phyloP scores from a whole-genome alignment of 64 coral and sea anemone genomes.

The Pocillopora verrucosa region DNA sequence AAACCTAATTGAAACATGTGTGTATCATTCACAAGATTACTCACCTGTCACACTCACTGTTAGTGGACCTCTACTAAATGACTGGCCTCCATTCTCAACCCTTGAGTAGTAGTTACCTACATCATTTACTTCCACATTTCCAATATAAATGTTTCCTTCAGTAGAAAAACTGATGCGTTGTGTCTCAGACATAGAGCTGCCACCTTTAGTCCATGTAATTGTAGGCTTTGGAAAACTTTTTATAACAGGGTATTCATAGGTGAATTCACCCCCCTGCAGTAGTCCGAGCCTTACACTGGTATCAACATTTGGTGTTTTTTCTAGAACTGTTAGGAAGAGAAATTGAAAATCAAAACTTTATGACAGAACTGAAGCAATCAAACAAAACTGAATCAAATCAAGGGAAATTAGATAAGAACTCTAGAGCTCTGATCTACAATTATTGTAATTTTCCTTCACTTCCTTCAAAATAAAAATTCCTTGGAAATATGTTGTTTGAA shows the following conservation, averaged over 20 bases:
- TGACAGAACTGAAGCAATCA: background rate
- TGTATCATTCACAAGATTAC: background rate
- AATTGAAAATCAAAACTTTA: background rate
- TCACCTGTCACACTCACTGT: slow-evolving; percentile 52
- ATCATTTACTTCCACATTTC: slow-evolving; percentile 49
- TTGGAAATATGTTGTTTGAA: too few species aligned
- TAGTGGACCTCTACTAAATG: slow-evolving; percentile 25
- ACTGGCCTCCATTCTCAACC: slow-evolving; percentile 50
- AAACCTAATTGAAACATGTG: too few species aligned
- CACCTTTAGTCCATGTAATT: slow-evolving; percentile 54
- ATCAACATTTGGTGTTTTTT: background rate
- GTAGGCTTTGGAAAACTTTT: slow-evolving; percentile 66
- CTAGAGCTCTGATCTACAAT: too few species aligned
- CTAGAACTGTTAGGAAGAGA: background rate
- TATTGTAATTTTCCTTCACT: too few species aligned
- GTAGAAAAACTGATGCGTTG: slow-evolving; percentile 69
- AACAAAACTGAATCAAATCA: too few species aligned
- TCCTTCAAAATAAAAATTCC: too few species aligned
- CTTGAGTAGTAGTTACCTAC: slow-evolving; percentile 52
- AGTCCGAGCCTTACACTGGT: background rate
- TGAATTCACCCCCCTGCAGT: slow-evolving; percentile 14
- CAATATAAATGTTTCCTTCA: slow-evolving; percentile 71
- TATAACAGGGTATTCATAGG: slow-evolving; percentile 16
- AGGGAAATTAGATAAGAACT: too few species aligned
- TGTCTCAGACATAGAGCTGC: slow-evolving; percentile 21